phyloP scores from a whole-genome alignment of 2,113 vertebrate genomes.

The Aspiorhynchus laticeps region DNA sequence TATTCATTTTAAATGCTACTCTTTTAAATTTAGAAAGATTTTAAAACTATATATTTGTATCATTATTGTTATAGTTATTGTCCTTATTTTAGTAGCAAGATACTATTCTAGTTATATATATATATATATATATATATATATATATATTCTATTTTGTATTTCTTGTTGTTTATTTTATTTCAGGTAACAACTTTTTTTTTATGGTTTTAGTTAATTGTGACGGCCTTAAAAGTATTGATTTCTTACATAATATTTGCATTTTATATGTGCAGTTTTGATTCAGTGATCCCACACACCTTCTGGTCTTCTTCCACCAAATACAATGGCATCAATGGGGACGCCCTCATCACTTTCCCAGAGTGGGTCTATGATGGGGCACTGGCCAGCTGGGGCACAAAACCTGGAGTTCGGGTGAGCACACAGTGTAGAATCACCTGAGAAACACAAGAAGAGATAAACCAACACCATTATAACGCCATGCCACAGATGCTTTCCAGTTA shows the following conservation, averaged over 20 bases:
- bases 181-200: too few relatives aligned
- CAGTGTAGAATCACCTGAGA: constrained; percentile 81
- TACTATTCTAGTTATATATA: too few relatives aligned
- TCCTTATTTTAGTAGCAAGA: too few relatives aligned
- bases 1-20: too few relatives aligned
- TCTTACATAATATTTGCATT: neutral
- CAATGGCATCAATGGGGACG: constrained; percentile 92
- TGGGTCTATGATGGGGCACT: constrained; percentile 95
- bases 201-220: neutral
- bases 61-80: too few relatives aligned
- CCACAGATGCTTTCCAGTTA: neutral
- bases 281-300: constrained; percentile 73
- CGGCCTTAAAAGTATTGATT: neutral
- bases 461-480: neutral
- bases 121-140: too few relatives aligned
- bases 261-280: neutral
- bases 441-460: constrained; percentile 61
- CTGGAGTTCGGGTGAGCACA: constrained; percentile 96
- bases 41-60: too few relatives aligned
- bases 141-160: too few relatives aligned
- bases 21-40: too few relatives aligned
- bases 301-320: constrained; percentile 94
- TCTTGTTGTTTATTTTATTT: too few relatives aligned
- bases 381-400: constrained; percentile 91
- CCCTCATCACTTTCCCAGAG: constrained; percentile 91